Percentiles rank a stretch among this genome's conserved stretches.
Conservation (phyloP, 2,888 invertebrate species). For the Nudaria mundana region DNA sequence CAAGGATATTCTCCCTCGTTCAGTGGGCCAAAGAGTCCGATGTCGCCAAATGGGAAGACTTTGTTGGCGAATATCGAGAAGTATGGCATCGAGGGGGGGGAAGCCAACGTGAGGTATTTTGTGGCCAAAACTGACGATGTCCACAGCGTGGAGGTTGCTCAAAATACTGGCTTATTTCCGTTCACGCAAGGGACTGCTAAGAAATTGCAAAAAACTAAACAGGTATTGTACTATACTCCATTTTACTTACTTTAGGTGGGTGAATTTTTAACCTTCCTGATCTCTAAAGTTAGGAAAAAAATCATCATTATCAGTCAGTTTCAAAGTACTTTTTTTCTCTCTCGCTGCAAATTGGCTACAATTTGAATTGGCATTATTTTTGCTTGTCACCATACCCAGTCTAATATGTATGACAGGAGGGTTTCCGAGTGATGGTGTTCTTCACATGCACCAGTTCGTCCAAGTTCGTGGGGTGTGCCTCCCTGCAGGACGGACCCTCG, state of each 20-base stretch:
- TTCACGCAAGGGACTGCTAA: constrained; percentile 83
- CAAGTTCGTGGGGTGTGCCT: constrained; percentile 61
- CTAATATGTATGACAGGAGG: constrained; percentile 61
- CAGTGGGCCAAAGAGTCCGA: constrained; percentile 54
- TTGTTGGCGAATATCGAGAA: constrained; percentile 66
- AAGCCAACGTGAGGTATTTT: constrained; percentile 69
- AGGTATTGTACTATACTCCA: too few relatives aligned
- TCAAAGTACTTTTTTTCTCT: too few relatives aligned
- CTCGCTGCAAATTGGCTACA: too few relatives aligned
- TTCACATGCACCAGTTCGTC: constrained; percentile 57
- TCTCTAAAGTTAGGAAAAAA: too few relatives aligned
- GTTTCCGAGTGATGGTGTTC: constrained; percentile 56
- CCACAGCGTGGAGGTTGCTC: constrained; percentile 79
- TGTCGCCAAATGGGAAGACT: constrained; percentile 62
- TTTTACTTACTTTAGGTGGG: too few relatives aligned
- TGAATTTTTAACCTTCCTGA: too few relatives aligned
- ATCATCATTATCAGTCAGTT: too few relatives aligned
- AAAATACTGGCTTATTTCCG: constrained; percentile 77
- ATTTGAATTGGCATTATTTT: too few relatives aligned
- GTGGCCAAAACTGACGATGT: constrained; percentile 82
- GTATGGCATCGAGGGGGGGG: constrained; percentile 42
- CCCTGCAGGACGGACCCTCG: constrained; percentile 37
- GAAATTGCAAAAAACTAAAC: constrained; percentile 80
- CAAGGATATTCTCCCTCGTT: constrained; percentile 52
- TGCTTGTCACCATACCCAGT: too few relatives aligned